phyloP scores from a whole-genome alignment of 2,113 vertebrate genomes.

The Pteruthius melanotis region DNA sequence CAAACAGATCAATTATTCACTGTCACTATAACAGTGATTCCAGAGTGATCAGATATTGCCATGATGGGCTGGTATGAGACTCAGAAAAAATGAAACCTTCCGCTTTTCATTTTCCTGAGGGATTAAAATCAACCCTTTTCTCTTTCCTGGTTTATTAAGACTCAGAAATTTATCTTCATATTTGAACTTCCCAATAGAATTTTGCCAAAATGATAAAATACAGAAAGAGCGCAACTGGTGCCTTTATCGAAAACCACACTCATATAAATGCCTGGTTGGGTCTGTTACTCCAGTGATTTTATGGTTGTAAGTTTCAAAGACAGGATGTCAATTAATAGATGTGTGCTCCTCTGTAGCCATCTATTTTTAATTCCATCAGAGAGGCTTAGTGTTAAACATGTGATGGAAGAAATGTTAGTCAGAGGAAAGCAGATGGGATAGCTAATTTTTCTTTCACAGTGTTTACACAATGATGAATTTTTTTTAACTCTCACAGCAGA shows the following conservation, averaged over 20 bases:
- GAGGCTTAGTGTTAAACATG: constrained; percentile 18
- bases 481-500: constrained; percentile 18
- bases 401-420: constrained; percentile 49
- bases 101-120: background rate
- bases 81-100: background rate
- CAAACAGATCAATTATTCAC: background rate
- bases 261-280: background rate
- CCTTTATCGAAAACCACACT: background rate
- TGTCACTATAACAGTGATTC: background rate
- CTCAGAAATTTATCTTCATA: background rate
- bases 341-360: background rate
- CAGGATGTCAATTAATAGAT: background rate
- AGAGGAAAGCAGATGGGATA: constrained; percentile 48
- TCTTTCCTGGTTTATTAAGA: background rate
- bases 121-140: background rate
- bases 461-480: constrained; percentile 29
- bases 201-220: background rate
- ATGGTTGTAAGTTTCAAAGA: constrained; percentile 1
- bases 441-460: constrained; percentile 50
- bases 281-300: constrained; percentile 10
- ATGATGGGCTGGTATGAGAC: background rate
- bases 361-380: constrained; percentile 52
- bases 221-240: background rate
- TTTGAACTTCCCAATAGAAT: background rate
- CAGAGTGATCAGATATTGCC: background rate